These are phyloP conservation scores for Pelodytes ibericus DNA, from an alignment of 2,797 vertebrate genomes.

Conservation along the genomic window DNA sequence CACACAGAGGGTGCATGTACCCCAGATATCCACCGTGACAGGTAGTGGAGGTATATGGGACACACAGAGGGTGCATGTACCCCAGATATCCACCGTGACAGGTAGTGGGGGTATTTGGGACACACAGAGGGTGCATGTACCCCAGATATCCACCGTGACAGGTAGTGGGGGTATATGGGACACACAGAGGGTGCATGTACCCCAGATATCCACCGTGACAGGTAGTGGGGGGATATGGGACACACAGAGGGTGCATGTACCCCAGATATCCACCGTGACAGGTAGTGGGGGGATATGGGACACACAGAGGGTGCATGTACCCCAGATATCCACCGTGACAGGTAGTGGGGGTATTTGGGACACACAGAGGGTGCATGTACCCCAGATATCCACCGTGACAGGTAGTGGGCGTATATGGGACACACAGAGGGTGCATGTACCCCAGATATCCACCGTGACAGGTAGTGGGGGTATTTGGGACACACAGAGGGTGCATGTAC, in stretches of 20 bases:
- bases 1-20: too few species aligned
- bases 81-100: slow-evolving; percentile 79
- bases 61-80: too few species aligned
- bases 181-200: too few species aligned
- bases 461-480: slow-evolving; percentile 60
- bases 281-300: slow-evolving; percentile 60
- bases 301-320: too few species aligned
- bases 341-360: slow-evolving; percentile 60
- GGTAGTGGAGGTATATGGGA: slow-evolving; percentile 60
- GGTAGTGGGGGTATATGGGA: slow-evolving; percentile 60
- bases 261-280: slow-evolving; percentile 79
- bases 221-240: slow-evolving; percentile 60
- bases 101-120: slow-evolving; percentile 60
- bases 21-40: slow-evolving; percentile 79
- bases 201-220: slow-evolving; percentile 79
- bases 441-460: slow-evolving; percentile 79
- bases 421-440: too few species aligned
- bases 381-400: slow-evolving; percentile 79
- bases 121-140: too few species aligned
- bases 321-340: slow-evolving; percentile 79
- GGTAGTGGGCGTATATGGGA: slow-evolving; percentile 60
- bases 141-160: slow-evolving; percentile 79
- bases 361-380: too few species aligned
- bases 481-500: too few species aligned
- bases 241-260: too few species aligned